A percentile compares a stretch with the other conserved stretches of the same genome.
These are phyloP conservation scores for Hyposoter dolosus DNA, from an alignment of 2,888 invertebrate species.

Conservation along the genomic window DNA sequence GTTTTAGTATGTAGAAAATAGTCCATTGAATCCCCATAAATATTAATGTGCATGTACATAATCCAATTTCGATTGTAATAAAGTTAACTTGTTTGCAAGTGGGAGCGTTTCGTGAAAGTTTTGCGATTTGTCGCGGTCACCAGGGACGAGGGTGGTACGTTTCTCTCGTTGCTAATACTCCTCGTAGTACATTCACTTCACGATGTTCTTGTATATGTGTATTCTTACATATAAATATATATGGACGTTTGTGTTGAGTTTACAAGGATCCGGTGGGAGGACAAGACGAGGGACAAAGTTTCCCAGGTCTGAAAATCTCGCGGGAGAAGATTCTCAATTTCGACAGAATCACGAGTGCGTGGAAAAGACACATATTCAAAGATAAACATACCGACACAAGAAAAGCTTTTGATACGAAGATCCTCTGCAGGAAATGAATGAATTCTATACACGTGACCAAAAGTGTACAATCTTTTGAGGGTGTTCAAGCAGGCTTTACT, in stretches of 20 bases:
- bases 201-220: background rate
- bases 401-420: conserved; percentile 44
- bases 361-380: conserved; percentile 1
- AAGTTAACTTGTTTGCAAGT: conserved; percentile 51
- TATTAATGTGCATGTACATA: conserved; percentile 34
- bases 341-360: conserved; percentile 64
- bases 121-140: conserved; percentile 66
- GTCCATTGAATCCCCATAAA: conserved; percentile 18
- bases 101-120: conserved; percentile 50
- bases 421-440: conserved; percentile 39
- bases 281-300: conserved; percentile 54
- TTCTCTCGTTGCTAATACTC: conserved; percentile 45
- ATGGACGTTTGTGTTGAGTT: conserved; percentile 15
- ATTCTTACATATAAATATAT: background rate
- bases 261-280: conserved; percentile 53
- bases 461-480: conserved; percentile 31
- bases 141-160: conserved; percentile 43
- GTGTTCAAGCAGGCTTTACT: background rate
- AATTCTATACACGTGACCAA: conserved; percentile 52
- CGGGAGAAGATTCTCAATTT: conserved; percentile 67
- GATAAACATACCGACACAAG: conserved; percentile 9
- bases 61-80: conserved; percentile 55
- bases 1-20: conserved; percentile 2
- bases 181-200: conserved; percentile 48
- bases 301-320: conserved; percentile 54